Conservation (phyloP, 2,888 invertebrate species). For the Drosophila limbata region DNA sequence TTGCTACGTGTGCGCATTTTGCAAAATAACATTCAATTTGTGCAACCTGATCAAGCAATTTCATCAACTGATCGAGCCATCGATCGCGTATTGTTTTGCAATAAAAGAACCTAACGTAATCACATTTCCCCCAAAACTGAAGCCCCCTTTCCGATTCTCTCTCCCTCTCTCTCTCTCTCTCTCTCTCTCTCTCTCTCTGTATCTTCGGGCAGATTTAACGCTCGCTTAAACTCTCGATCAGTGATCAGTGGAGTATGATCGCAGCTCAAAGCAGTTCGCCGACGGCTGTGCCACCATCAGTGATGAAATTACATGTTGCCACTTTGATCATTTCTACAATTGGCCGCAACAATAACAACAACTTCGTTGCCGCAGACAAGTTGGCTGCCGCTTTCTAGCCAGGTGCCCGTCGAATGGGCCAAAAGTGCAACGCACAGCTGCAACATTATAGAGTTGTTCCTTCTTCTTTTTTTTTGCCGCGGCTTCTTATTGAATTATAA, state of each 20-base stretch:
- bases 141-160: neutral
- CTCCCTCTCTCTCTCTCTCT: slow-evolving; percentile 7
- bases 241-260: slow-evolving; percentile 28
- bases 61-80: slow-evolving; percentile 66
- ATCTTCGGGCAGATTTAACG: slow-evolving; percentile 66
- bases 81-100: slow-evolving; percentile 45
- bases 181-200: slow-evolving; percentile 7
- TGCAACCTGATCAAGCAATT: slow-evolving; percentile 84
- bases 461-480: slow-evolving; percentile 20
- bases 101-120: slow-evolving; percentile 62
- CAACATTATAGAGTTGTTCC: slow-evolving; percentile 51
- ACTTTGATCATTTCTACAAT: slow-evolving; percentile 79
- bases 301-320: slow-evolving; percentile 73
- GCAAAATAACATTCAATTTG: slow-evolving; percentile 85
- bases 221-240: slow-evolving; percentile 70
- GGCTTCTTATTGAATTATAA: slow-evolving; percentile 76
- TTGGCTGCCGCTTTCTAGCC: slow-evolving; percentile 70
- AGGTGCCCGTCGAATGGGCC: slow-evolving; percentile 30
- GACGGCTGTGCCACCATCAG: slow-evolving; percentile 65
- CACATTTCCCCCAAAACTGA: slow-evolving; percentile 49
- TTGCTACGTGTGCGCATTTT: slow-evolving; percentile 81
- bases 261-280: slow-evolving; percentile 68
- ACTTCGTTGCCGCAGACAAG: slow-evolving; percentile 57
- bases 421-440: slow-evolving; percentile 37
- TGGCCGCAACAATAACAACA: slow-evolving; percentile 62